A percentile compares a stretch with the other conserved stretches of the same genome.
Conservation (phyloP, 2,797 vertebrate genomes). For the Epinephelus awoara region DNA sequence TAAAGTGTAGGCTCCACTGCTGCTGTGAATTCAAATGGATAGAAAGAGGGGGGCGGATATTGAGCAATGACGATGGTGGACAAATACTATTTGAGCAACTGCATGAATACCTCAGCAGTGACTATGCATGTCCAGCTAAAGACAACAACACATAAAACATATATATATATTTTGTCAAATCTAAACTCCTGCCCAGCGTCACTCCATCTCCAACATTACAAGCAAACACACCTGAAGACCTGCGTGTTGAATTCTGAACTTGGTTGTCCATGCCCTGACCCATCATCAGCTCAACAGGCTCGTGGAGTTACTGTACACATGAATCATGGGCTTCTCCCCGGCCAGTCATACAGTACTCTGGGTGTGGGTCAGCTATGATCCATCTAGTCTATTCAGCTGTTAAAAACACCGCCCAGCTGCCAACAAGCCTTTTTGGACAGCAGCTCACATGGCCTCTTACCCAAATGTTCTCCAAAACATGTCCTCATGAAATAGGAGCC, state of each 20-base stretch:
- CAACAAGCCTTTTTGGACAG: conserved; percentile 67
- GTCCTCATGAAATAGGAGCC: conserved; percentile 63
- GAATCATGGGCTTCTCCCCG: conserved; percentile 56
- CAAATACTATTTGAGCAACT: conserved; percentile 22
- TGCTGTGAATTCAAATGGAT: conserved; percentile 39
- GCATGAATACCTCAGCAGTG: conserved; percentile 6
- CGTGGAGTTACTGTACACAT: conserved; percentile 44
- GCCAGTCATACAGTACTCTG: conserved; percentile 33
- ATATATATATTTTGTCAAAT: background rate
- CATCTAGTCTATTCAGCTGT: conserved; percentile 67
- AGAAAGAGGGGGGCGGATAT: background rate
- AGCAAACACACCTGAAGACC: background rate
- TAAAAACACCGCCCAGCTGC: conserved; percentile 73
- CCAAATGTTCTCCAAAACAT: conserved; percentile 60
- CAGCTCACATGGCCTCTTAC: conserved; percentile 47
- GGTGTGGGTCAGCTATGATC: conserved; percentile 68
- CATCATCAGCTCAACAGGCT: conserved; percentile 22
- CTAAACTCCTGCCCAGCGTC: background rate
- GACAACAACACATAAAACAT: background rate
- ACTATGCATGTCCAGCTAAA: conserved; percentile 10
- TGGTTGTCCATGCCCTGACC: conserved; percentile 23
- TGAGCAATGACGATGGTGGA: conserved; percentile 10
- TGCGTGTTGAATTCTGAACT: background rate
- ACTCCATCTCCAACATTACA: background rate
- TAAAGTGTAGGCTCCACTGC: conserved; percentile 11